A percentile compares a stretch with the other conserved stretches of the same genome.
Conservation (phyloP, 2,888 invertebrate genomes). For the Biston betularia region DNA sequence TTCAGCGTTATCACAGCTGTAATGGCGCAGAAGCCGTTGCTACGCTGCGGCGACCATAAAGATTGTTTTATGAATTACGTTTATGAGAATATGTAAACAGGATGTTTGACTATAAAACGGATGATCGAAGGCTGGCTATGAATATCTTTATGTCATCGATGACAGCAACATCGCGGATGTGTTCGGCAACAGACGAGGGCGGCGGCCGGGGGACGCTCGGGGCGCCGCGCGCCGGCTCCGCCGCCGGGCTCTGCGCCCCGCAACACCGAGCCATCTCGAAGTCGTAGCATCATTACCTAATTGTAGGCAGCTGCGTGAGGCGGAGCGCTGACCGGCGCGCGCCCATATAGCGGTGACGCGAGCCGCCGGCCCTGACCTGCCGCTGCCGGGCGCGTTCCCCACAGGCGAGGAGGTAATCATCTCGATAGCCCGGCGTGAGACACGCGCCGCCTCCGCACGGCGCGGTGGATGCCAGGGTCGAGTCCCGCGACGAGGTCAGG, state of each 20-base stretch:
- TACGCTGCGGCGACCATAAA: slow-evolving; percentile 4
- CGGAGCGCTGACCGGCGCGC: slow-evolving; percentile 25
- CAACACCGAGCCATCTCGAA: slow-evolving; percentile 6
- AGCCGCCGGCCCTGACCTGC: slow-evolving; percentile 47
- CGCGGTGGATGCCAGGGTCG: not conserved
- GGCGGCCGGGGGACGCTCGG: not conserved
- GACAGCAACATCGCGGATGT: slow-evolving; percentile 2
- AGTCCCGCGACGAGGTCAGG: slow-evolving; percentile 2
- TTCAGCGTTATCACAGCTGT: not conserved
- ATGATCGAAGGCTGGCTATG: slow-evolving; percentile 17
- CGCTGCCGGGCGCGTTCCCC: slow-evolving; percentile 14
- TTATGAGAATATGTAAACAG: slow-evolving; percentile 23
- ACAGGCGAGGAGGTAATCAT: slow-evolving; percentile 27
- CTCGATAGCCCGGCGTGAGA: slow-evolving; percentile 24
- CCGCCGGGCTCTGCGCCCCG: not conserved
- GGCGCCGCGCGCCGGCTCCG: not conserved
- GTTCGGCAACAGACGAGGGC: slow-evolving; percentile 7
- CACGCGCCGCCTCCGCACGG: slow-evolving; percentile 20
- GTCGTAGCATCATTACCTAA: slow-evolving; percentile 25
- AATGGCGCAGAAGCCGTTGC: not conserved
- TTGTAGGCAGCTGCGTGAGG: slow-evolving; percentile 24
- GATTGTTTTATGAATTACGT: slow-evolving; percentile 13
- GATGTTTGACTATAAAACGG: slow-evolving; percentile 19
- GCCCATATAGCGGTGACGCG: slow-evolving; percentile 51
- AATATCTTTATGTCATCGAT: slow-evolving; percentile 26